phyloP scores from a whole-genome alignment of 2,113 vertebrate species.

The Atractosteus spatula region DNA sequence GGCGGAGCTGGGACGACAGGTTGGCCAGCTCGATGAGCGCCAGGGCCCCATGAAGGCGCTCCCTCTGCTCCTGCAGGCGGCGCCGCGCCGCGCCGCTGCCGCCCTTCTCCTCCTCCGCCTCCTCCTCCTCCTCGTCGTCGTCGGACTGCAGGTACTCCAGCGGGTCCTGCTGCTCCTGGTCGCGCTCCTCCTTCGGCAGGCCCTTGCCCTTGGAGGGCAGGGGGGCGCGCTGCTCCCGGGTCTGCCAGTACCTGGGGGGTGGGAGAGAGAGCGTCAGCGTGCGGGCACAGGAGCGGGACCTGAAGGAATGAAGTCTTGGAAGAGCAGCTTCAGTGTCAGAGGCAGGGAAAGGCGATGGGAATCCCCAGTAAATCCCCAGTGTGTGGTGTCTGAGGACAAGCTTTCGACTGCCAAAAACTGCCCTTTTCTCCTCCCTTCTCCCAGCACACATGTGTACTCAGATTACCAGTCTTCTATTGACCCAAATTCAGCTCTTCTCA shows the following conservation, averaged over 20 bases:
- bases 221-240: slow-evolving; percentile 81
- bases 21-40: slow-evolving; percentile 97
- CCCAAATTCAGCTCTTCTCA: too few species aligned
- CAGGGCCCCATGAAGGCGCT: slow-evolving; percentile 90
- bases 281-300: too few species aligned
- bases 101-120: slow-evolving; percentile 58
- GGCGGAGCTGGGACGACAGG: slow-evolving; percentile 71
- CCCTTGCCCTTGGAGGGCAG: slow-evolving; percentile 75
- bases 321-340: too few species aligned
- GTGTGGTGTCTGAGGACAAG: too few species aligned
- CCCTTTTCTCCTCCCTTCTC: too few species aligned
- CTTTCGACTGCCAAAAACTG: too few species aligned
- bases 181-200: slow-evolving; percentile 65
- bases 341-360: too few species aligned
- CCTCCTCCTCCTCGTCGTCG: slow-evolving; percentile 70
- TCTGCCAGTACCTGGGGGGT: slow-evolving; percentile 84
- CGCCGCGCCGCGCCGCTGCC: slow-evolving; percentile 68
- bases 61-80: slow-evolving; percentile 88
- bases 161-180: slow-evolving; percentile 95
- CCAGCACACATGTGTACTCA: too few species aligned
- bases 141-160: slow-evolving; percentile 89
- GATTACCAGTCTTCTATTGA: too few species aligned
- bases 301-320: too few species aligned
- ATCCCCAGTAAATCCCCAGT: too few species aligned
- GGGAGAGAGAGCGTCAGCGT: background rate